Conservation (phyloP, 2,888 invertebrate genomes). For the Alentia gelatinosa region DNA sequence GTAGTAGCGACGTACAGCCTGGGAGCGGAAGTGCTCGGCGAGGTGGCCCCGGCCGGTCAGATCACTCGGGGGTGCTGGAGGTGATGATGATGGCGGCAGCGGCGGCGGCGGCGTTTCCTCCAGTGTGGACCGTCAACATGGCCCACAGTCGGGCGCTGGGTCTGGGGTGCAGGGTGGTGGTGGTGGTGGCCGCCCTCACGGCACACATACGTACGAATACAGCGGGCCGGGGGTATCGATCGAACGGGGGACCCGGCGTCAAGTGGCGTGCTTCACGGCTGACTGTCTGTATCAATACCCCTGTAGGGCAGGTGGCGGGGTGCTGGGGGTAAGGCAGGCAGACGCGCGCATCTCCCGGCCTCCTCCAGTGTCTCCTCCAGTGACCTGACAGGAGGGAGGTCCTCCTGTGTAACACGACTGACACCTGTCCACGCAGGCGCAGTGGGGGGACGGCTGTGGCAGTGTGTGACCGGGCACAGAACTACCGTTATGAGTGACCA, state of each 20-base stretch:
- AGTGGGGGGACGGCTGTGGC: not conserved
- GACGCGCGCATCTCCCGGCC: not conserved
- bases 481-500: slow-evolving; percentile 21
- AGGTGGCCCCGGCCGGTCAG: not conserved
- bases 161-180: not conserved
- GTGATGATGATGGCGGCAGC: not conserved
- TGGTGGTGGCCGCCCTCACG: not conserved
- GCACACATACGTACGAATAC: too few species aligned
- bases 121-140: not conserved
- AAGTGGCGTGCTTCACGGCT: not conserved
- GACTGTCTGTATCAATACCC: not conserved
- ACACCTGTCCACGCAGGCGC: not conserved
- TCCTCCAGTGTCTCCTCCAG: not conserved
- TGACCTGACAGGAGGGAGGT: not conserved
- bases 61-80: not conserved
- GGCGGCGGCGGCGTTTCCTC: not conserved
- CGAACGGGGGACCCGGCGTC: too few species aligned
- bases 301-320: not conserved
- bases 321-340: not conserved
- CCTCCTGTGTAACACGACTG: not conserved
- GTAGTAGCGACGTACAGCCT: too few species aligned
- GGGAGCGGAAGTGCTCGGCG: not conserved
- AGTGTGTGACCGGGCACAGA: not conserved
- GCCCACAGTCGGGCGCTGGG: not conserved
- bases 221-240: too few species aligned